Conservation (phyloP, 2,113 vertebrate species). For the Xenopus borealis region DNA sequence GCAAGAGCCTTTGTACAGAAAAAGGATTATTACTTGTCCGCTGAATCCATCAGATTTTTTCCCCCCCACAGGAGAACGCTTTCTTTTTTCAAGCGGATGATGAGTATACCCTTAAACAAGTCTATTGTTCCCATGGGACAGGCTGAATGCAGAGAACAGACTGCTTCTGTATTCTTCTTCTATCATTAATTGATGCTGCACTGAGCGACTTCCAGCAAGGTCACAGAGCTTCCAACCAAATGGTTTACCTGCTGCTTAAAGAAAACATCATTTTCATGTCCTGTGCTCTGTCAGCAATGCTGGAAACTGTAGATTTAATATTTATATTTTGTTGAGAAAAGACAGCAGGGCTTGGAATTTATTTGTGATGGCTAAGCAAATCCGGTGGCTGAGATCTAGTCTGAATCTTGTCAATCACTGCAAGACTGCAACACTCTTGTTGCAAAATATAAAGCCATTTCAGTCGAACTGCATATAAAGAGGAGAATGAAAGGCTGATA, state of each 20-base stretch:
- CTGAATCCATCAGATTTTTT: background rate
- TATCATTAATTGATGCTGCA: conserved; percentile 38
- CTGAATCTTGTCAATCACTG: too few species aligned
- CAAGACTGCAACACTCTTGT: too few species aligned
- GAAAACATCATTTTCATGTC: background rate
- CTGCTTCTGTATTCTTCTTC: conserved; percentile 31
- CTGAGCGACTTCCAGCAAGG: conserved; percentile 28
- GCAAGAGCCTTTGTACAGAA: too few species aligned
- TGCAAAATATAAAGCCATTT: too few species aligned
- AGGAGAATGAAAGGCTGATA: too few species aligned
- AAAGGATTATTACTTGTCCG: background rate
- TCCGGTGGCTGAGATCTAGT: too few species aligned
- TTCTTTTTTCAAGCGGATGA: conserved; percentile 17
- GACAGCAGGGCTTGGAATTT: background rate
- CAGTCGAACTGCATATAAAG: too few species aligned
- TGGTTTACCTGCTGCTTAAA: conserved; percentile 1
- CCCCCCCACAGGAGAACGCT: conserved; percentile 12
- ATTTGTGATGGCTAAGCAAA: background rate
- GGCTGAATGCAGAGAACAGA: conserved; percentile 23
- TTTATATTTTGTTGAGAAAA: background rate
- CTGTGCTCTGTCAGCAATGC: background rate
- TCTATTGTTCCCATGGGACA: conserved; percentile 22
- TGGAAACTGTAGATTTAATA: background rate
- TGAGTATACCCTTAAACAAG: conserved; percentile 29
- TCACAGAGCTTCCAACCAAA: conserved; percentile 6